Conservation (phyloP, 2,113 vertebrate genomes). For the Ptilonorhynchus violaceus region DNA sequence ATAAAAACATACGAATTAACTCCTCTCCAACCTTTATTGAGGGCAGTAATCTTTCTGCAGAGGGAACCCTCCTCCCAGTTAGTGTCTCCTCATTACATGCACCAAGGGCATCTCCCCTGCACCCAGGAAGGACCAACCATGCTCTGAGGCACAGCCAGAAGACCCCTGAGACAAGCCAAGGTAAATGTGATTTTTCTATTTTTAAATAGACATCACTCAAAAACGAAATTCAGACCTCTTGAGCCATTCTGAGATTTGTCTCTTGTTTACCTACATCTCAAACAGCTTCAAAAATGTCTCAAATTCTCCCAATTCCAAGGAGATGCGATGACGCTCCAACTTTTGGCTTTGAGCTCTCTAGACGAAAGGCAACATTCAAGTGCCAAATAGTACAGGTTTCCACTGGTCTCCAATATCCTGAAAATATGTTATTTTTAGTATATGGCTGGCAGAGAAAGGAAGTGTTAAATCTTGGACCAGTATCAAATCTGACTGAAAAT, state of each 20-base stretch:
- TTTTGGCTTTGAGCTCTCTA: not conserved
- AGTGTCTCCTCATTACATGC: too few species aligned
- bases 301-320: not conserved
- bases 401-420: constrained; percentile 44
- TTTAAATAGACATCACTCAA: not conserved
- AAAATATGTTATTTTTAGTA: constrained; percentile 63
- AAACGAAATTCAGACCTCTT: not conserved
- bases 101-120: not conserved
- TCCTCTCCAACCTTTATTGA: not conserved
- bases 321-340: accelerated
- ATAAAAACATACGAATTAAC: not conserved
- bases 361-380: not conserved
- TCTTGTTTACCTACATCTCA: not conserved
- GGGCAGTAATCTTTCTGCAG: not conserved
- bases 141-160: not conserved
- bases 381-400: constrained; percentile 45
- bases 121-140: not conserved
- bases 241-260: not conserved
- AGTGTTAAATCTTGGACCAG: constrained; percentile 59
- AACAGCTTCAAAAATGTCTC: not conserved
- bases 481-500: constrained; percentile 55
- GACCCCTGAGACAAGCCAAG: not conserved
- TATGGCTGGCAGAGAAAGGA: constrained; percentile 44
- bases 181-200: not conserved
- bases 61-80: not conserved